Conservation (phyloP, 37 sponge, comb jelly and placozoan species). For the Dysidea cf. avara region DNA sequence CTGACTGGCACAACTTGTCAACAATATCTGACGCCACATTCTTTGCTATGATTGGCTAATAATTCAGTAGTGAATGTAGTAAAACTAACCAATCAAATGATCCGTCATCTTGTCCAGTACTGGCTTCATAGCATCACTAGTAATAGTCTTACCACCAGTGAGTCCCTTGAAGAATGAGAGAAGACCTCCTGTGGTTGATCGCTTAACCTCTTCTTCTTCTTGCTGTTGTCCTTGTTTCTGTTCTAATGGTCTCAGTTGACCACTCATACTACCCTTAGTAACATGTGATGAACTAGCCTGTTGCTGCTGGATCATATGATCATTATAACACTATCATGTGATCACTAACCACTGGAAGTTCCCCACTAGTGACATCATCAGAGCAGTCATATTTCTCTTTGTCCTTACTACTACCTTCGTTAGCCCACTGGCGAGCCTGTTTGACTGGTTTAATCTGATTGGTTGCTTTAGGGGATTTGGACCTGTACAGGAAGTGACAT, state of each 20-base stretch:
- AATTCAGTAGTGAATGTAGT: neutral
- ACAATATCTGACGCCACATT: constrained; percentile 92
- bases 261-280: constrained; percentile 16
- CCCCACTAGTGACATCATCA: neutral
- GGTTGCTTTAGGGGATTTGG: neutral
- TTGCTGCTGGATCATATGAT: too few species aligned
- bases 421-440: constrained; percentile 8
- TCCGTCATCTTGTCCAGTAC: constrained; percentile 92
- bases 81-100: constrained; percentile 75
- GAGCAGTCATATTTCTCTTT: neutral
- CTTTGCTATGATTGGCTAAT: constrained; percentile 44
- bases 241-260: constrained; percentile 18
- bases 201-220: neutral
- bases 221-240: neutral
- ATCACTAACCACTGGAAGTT: neutral
- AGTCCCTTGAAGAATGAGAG: constrained; percentile 85
- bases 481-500: too few species aligned
- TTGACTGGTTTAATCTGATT: neutral
- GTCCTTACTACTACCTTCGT: neutral
- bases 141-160: constrained; percentile 70
- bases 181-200: constrained; percentile 79
- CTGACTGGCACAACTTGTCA: constrained; percentile 80
- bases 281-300: too few species aligned
- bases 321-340: too few species aligned
- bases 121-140: constrained; percentile 64